phyloP scores from a whole-genome alignment of 1,140 invertebrate species.

The Ditylenchus dipsaci region DNA sequence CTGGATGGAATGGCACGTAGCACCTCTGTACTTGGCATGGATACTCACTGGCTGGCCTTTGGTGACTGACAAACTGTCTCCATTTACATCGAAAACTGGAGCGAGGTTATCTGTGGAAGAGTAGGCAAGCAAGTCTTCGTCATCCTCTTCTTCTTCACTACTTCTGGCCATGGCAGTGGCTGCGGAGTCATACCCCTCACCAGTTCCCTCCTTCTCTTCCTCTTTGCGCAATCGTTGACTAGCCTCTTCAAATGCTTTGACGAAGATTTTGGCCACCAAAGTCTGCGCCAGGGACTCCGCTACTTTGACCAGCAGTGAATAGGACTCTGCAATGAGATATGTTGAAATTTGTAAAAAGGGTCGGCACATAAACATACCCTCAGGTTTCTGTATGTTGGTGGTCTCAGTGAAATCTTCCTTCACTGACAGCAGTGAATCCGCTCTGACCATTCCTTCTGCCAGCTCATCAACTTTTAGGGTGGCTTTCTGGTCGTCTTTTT shows the following conservation, averaged over 20 bases:
- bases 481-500: too few relatives aligned
- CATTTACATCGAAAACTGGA: slow-evolving; percentile 39
- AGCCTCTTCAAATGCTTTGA: slow-evolving; percentile 47
- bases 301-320: slow-evolving; percentile 52
- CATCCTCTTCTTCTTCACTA: slow-evolving; percentile 26
- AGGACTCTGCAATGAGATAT: slow-evolving; percentile 33
- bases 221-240: background rate
- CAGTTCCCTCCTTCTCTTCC: background rate
- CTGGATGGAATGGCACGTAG: slow-evolving; percentile 33
- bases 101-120: slow-evolving; percentile 12
- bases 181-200: slow-evolving; percentile 15
- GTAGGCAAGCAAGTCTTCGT: background rate
- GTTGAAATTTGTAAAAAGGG: slow-evolving; percentile 3
- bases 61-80: slow-evolving; percentile 32
- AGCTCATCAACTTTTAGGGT: too few relatives aligned
- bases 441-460: too few relatives aligned
- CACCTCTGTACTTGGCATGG: slow-evolving; percentile 33
- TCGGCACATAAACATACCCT: slow-evolving; percentile 22
- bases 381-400: slow-evolving; percentile 25
- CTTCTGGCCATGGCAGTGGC: slow-evolving; percentile 6
- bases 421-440: too few relatives aligned
- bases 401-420: slow-evolving; percentile 41
- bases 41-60: slow-evolving; percentile 38
- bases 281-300: slow-evolving; percentile 48
- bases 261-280: slow-evolving; percentile 50